Base-by-base conservation (phyloP, 1,140 invertebrate genomes). In the Drosophila guanche region DNA sequence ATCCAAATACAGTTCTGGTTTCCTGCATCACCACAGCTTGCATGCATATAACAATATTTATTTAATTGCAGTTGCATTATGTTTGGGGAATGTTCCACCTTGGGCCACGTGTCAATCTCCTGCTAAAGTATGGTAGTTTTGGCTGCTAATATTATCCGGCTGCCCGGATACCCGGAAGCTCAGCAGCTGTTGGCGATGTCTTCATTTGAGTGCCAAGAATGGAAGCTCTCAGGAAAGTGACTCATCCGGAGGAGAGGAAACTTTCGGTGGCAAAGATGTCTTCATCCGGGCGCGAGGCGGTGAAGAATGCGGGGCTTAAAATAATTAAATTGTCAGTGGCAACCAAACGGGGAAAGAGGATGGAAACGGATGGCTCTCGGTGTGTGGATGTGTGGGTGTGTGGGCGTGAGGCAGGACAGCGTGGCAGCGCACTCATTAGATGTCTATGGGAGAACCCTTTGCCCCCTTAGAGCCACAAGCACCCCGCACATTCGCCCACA, bases 321-420 rank as follows among this genome's bases (percentile, higher is more conserved):
- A 84, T 84, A 84, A 84, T 84, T 84, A 84, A 84, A 84, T 84
- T 84, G 79, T 84, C 79, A 84, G 79, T 84, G 60, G 79, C 79
- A 84, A 83, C 79, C 48, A 83, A 83, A 79, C 48, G 55, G 43
- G n/a, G 37, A 33, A 23, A 47, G 58, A 16, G n/a, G 29, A 7
- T 29, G 16, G 25, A 40, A 27, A 27, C 5, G 25, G 5, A 5
- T 27, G 33, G 29, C 6, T 1, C 6, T 29, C 2, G 3, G 1
- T 25, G n/a, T 22, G 55, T n/a, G 37, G 37, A n/a, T n/a, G 16
- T 37, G 33, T 37, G 7, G 33, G 14, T 16, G 14, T 16, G 55
- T 23, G 33, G 42, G 16, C 16, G 16, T 20, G 16, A 7, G 23
- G 27, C 5, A 16, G 27, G 20, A 10, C 10, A 8, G 20, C 51